Percentiles rank a stretch among this genome's conserved stretches.
phyloP scores from a whole-genome alignment of 2,797 vertebrate genomes.

The Thalassophryne amazonica region DNA sequence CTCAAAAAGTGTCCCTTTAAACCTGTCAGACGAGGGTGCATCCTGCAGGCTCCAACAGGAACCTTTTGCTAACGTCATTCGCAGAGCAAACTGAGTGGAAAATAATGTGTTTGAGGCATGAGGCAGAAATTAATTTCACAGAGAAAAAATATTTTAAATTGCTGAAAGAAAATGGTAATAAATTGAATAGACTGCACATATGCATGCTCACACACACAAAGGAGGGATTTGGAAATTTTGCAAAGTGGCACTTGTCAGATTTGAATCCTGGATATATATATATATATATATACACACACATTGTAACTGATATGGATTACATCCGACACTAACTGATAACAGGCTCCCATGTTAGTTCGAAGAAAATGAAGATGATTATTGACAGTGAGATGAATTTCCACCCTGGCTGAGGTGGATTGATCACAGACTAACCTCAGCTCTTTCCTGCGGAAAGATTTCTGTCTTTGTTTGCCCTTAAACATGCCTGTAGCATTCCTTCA shows the following conservation, averaged over 20 bases:
- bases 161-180: no score
- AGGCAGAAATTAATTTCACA: no score
- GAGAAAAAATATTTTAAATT: no score
- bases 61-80: conserved; percentile 28
- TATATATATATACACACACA: no score
- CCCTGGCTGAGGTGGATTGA: conserved; percentile 24
- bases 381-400: conserved; percentile 45
- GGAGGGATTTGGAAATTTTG: no score
- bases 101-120: no score
- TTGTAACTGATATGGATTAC: no score
- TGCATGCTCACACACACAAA: no score
- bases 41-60: conserved; percentile 28
- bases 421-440: conserved; percentile 22
- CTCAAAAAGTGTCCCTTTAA: conserved; percentile 58
- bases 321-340: no score
- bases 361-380: conserved; percentile 42
- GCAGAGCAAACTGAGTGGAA: conserved; percentile 21
- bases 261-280: no score
- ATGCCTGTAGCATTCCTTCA: conserved; percentile 71
- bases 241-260: no score
- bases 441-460: background rate
- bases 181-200: no score
- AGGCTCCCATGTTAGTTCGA: conserved; percentile 1
- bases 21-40: conserved; percentile 48
- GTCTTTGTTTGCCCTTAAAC: conserved; percentile 53